Evolutionary conservation across 1,140 invertebrate species (phyloP).

Genomic region (Steinernema feltiae): DNA sequence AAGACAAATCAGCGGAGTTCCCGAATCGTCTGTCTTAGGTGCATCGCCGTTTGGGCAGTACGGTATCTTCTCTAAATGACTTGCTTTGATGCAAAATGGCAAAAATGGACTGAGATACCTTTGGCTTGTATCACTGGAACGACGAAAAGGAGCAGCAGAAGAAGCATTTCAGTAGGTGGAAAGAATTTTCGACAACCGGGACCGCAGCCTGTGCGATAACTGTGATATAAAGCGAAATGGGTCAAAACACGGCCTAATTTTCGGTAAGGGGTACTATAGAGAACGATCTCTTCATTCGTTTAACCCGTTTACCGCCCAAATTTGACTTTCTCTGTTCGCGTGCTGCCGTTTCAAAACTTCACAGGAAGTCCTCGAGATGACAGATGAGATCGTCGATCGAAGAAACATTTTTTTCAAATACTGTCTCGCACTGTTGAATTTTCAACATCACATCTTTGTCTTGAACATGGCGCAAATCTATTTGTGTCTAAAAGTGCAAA

Average conservation of each 20-base stretch:
- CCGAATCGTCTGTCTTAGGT: conserved; percentile 21
- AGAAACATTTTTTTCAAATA: not conserved
- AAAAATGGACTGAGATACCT: not conserved
- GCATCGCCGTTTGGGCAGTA: conserved; percentile 23
- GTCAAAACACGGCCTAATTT: conserved; percentile 15
- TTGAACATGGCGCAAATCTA: no score
- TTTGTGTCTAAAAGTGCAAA: no score
- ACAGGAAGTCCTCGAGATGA: not conserved
- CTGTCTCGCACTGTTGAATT: not conserved
- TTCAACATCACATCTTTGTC: no score
- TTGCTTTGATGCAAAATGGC: not conserved
- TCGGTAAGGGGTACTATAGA: not conserved
- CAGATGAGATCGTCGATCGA: not conserved
- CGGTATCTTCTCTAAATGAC: not conserved
- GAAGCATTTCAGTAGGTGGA: not conserved
- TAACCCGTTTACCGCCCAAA: not conserved
- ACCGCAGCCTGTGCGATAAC: not conserved
- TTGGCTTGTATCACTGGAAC: not conserved
- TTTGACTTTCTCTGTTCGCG: not conserved
- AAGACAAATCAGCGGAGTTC: conserved; percentile 26
- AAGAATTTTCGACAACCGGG: not conserved
- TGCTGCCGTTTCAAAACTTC: not conserved
- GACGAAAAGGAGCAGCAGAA: not conserved
- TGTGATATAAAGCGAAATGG: conserved; percentile 13
- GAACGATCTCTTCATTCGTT: not conserved